Evolutionary conservation across 2,888 invertebrate genomes (phyloP), one percentile per base, ranked within the genome.

Genomic region (Strigamia crassipes): DNA sequence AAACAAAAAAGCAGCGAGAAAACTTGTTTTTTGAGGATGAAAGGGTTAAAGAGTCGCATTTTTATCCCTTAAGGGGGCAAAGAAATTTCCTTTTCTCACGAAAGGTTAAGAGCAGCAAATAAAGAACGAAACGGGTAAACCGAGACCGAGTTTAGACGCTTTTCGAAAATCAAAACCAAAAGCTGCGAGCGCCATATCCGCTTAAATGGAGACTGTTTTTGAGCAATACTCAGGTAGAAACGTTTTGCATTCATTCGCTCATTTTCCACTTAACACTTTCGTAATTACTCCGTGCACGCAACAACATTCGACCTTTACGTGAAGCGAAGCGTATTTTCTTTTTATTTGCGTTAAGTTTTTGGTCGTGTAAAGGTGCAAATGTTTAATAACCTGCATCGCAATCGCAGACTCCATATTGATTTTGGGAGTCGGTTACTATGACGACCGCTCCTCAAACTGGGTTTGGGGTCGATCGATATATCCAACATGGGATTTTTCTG

Each of bases 381-480:
- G 21, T 9, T 23, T 61, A 61, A 21, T 61, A 21, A 5, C 6
- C 61, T 6, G 23, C 61, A 61, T 61, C 61, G 61, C 61, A 61
- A 61, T 61, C 61, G 61, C 61, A 61, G 61, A 61, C 61, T 61
- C 61, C 61, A 9, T 61, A 61, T 61, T 61, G 61, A 61, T 61
- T 61, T 21, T 61, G 61, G n/a, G 61, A 61, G 61, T 61, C 21
- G 61, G 61, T 61, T 61, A 18, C 23, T 61, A 61, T 61, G 61
- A 18, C 61, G 23, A 61, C 61, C 18, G 23, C 18, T 21, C 21
- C 61, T 61, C 18, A 18, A 61, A 61, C n/a, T 21, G n/a, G 61
- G 61, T n/a, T 61, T 61, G 10, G 18, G 61, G 61, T 61, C 61
- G 61, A 61, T 61, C 61, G 21, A 61, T 61, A 61, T n/a, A 46